Conservation (phyloP, 2,113 vertebrate species). For the human region GRCh38 chr6:63639501-63640000, state of each 20-base stretch:
- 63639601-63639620: neutral
- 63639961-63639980: slow-evolving; percentile 34
- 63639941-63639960: neutral
- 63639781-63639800: neutral
- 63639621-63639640: neutral
- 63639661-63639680: neutral
- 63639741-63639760: neutral
- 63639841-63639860: neutral
- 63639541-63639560: neutral
- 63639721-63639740: neutral
- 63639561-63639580: neutral
- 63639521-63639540: slow-evolving; percentile 18
- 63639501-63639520: neutral
- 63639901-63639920: neutral
- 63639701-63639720: neutral
- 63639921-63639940: slow-evolving; percentile 22
- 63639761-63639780: neutral
- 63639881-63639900: neutral
- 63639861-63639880: neutral
- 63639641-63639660: neutral
- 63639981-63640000: neutral
- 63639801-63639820: neutral
- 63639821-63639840: neutral
- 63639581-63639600: neutral
- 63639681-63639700: slow-evolving; percentile 41